Evolutionary conservation across 2,888 invertebrate genomes (phyloP).

Genomic region (Pycnomerus fuliginosus): DNA sequence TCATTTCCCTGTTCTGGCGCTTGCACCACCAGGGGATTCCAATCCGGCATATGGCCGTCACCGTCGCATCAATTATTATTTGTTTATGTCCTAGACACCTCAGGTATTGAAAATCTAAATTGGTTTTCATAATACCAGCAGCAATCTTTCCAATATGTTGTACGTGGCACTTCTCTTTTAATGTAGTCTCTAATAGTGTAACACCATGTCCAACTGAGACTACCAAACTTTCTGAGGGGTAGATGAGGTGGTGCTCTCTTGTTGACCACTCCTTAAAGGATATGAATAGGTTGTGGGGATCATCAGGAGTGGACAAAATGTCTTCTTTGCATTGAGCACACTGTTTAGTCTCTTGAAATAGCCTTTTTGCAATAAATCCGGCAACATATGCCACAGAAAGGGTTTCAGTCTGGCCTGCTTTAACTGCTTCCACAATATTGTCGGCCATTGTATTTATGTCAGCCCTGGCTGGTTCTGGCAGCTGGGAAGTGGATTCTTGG

Average conservation of each 20-base stretch:
- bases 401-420: neutral
- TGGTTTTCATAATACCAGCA: neutral
- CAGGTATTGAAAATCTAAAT: neutral
- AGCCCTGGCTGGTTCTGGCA: neutral
- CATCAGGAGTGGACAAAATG: neutral
- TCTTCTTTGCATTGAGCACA: constrained; percentile 2
- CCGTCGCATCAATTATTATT: neutral
- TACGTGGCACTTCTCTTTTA: no score
- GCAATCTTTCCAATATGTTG: neutral
- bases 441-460: neutral
- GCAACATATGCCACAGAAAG: constrained; percentile 9
- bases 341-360: neutral
- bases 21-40: constrained; percentile 10
- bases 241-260: constrained; percentile 1
- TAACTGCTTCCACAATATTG: no score
- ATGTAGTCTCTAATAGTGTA: neutral
- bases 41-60: constrained; percentile 5
- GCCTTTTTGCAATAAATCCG: constrained; percentile 7
- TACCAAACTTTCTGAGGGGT: constrained; percentile 14
- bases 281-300: constrained; percentile 8
- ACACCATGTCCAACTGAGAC: constrained; percentile 5
- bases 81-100: neutral
- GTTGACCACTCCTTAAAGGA: constrained; percentile 5
- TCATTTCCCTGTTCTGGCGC: constrained; percentile 1
- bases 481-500: no score